A percentile compares a stretch with the other conserved stretches of the same genome.
Evolutionary conservation across 2,888 invertebrate genomes (phyloP).

Genomic region (Erannis defoliaria): DNA sequence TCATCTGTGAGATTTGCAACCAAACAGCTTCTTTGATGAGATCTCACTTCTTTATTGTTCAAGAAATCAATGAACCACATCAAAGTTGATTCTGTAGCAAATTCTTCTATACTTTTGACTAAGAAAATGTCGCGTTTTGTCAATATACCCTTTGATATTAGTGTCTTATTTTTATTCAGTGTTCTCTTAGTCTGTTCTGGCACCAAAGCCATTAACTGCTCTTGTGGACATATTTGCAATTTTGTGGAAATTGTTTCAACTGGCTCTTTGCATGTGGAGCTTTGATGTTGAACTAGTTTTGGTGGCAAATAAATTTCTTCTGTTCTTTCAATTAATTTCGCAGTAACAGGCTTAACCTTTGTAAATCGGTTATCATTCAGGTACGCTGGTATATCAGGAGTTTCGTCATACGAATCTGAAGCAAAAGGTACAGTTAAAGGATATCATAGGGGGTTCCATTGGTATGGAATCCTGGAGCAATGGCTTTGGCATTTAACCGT

Average conservation of each 20-base stretch:
- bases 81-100: slow-evolving; percentile 49
- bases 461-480: no score
- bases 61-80: slow-evolving; percentile 57
- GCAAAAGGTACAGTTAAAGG: slow-evolving; percentile 2
- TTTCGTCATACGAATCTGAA: slow-evolving; percentile 59
- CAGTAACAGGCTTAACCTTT: slow-evolving; percentile 19
- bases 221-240: not conserved
- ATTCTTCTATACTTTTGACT: slow-evolving; percentile 55
- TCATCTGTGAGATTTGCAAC: slow-evolving; percentile 20
- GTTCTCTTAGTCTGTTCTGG: not conserved
- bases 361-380: slow-evolving; percentile 58
- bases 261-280: not conserved
- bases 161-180: slow-evolving; percentile 19
- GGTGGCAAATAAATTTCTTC: not conserved
- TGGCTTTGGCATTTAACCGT: no score
- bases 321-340: slow-evolving; percentile 28
- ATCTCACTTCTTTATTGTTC: slow-evolving; percentile 22
- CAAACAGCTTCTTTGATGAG: slow-evolving; percentile 35
- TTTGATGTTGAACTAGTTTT: not conserved
- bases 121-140: slow-evolving; percentile 57
- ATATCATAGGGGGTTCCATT: no score
- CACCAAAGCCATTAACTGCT: not conserved
- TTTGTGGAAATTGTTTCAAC: not conserved
- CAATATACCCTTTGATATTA: slow-evolving; percentile 43
- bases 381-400: slow-evolving; percentile 58